Conservation (phyloP, 2,113 vertebrate species). For the Chelonoidis abingdonii region DNA sequence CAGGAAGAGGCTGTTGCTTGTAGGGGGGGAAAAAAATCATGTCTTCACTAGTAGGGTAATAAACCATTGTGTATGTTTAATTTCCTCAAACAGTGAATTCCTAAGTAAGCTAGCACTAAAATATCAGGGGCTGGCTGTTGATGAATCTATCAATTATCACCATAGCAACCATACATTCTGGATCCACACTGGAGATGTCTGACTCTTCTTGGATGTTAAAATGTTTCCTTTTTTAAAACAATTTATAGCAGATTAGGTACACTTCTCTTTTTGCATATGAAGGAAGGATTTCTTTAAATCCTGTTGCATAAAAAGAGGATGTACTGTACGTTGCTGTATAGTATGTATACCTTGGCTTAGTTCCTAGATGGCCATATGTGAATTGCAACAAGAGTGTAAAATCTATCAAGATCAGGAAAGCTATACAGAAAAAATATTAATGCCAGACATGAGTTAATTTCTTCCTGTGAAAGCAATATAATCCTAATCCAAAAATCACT, state of each 20-base stretch:
- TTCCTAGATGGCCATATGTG: not conserved
- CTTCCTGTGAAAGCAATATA: no score
- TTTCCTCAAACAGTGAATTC: slow-evolving; percentile 15
- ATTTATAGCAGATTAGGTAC: not conserved
- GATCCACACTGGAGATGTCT: slow-evolving; percentile 9
- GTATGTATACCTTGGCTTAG: not conserved
- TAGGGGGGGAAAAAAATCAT: not conserved
- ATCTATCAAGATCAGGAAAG: not conserved
- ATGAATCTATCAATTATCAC: slow-evolving; percentile 51
- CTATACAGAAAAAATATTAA: not conserved
- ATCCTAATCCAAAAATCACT: rapidly evolving
- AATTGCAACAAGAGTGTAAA: not conserved
- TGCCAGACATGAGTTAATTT: not conserved
- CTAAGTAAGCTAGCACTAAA: slow-evolving; percentile 53
- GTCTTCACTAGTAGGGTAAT: not conserved
- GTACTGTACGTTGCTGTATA: not conserved
- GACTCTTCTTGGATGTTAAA: slow-evolving; percentile 24
- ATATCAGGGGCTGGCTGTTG: slow-evolving; percentile 48
- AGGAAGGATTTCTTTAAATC: not conserved
- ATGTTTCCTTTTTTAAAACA: not conserved
- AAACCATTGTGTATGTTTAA: not conserved
- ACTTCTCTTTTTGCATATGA: not conserved
- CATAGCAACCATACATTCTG: slow-evolving; percentile 65
- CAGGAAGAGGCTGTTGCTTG: not conserved
- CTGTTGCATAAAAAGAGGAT: not conserved